Conservation (phyloP, 2,797 vertebrate genomes). For the Geotrypetes seraphini region DNA sequence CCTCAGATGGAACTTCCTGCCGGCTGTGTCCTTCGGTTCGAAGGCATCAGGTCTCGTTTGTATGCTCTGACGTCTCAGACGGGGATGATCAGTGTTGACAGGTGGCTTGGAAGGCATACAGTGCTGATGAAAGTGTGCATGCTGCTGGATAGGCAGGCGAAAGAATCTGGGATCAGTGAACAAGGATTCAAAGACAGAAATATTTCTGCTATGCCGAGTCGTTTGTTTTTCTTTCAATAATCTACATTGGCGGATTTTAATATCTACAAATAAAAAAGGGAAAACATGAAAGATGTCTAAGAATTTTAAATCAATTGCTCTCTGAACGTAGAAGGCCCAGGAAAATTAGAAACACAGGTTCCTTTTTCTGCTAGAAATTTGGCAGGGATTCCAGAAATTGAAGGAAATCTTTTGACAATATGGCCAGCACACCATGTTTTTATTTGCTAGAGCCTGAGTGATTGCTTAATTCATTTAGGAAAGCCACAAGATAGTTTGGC, state of each 20-base stretch:
- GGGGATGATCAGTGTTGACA: constrained; percentile 50
- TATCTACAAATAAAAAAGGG: constrained; percentile 21
- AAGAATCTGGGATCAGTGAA: constrained; percentile 21
- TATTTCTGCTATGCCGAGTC: constrained; percentile 5
- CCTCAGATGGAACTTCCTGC: constrained; percentile 43
- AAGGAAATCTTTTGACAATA: no score
- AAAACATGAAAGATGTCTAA: constrained; percentile 5
- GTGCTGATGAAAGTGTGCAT: constrained; percentile 28
- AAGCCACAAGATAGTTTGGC: no score
- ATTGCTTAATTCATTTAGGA: no score
- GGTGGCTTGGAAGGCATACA: constrained; percentile 35
- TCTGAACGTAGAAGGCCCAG: not conserved
- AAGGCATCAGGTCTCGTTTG: constrained; percentile 37
- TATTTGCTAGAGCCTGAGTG: no score
- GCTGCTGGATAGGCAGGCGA: constrained; percentile 30
- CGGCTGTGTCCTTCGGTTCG: constrained; percentile 1
- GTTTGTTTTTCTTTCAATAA: constrained; percentile 20
- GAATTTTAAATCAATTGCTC: constrained; percentile 13
- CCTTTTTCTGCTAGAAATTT: no score
- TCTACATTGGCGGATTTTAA: constrained; percentile 21
- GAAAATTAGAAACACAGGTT: no score
- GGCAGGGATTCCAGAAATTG: no score
- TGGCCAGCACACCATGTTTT: no score
- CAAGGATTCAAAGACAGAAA: constrained; percentile 26
- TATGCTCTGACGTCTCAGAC: constrained; percentile 14